These are phyloP conservation scores for Bos indicus DNA, from an alignment of 2,113 vertebrate genomes.

Conservation along the genomic window DNA sequence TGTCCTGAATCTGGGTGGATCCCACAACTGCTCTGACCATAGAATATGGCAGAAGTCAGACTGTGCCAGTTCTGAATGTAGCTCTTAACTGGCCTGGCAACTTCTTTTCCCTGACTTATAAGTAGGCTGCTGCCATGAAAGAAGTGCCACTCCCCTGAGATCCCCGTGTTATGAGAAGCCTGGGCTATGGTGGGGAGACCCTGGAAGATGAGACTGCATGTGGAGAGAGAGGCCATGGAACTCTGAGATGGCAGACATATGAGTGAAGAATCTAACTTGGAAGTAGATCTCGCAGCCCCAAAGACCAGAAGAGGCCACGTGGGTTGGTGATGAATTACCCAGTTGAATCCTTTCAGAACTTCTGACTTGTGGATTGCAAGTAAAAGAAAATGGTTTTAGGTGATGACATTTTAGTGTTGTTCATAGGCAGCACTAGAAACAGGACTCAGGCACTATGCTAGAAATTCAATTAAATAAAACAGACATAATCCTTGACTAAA, in stretches of 20 bases:
- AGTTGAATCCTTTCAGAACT: neutral
- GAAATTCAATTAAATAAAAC: neutral
- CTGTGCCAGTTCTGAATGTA: neutral
- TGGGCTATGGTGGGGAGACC: neutral
- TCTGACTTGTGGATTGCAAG: neutral
- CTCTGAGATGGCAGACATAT: neutral
- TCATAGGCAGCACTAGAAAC: neutral
- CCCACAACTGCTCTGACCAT: neutral
- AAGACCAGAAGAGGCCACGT: neutral
- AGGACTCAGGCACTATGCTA: neutral
- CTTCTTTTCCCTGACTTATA: neutral
- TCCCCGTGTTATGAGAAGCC: neutral
- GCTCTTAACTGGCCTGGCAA: neutral
- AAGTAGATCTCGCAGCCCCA: neutral
- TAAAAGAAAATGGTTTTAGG: neutral
- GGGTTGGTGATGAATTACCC: neutral
- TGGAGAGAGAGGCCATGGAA: neutral
- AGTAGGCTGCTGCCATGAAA: neutral
- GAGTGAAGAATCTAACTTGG: neutral
- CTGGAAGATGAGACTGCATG: accelerated
- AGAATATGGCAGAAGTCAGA: neutral
- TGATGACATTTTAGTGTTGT: neutral
- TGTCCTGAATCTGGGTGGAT: neutral
- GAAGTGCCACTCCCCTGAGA: neutral
- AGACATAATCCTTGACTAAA: neutral